A percentile compares a stretch with the other conserved stretches of the same genome.
These are phyloP conservation scores for Nycticebus coucang DNA, from an alignment of 2,113 vertebrate species.

Conservation along the genomic window DNA sequence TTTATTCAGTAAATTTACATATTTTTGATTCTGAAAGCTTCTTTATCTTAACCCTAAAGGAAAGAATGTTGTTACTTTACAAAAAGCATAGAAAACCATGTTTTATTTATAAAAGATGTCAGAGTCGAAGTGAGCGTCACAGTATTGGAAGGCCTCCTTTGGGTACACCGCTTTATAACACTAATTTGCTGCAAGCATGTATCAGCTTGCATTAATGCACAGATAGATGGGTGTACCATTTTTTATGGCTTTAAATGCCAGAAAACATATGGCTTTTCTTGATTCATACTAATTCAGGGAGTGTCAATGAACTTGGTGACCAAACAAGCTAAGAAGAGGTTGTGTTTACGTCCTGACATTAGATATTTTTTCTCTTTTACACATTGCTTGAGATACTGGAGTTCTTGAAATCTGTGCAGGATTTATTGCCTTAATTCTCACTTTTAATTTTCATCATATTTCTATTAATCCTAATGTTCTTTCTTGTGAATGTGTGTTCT, in stretches of 20 bases:
- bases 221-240: constrained; percentile 54
- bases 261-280: neutral
- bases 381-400: neutral
- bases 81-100: neutral
- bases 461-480: neutral
- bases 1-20: constrained; percentile 25
- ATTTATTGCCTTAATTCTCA: constrained; percentile 17
- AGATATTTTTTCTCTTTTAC: neutral
- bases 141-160: constrained; percentile 1
- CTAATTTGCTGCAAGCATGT: constrained; percentile 41
- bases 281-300: constrained; percentile 8
- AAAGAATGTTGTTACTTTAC: constrained; percentile 7
- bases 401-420: neutral
- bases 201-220: constrained; percentile 43
- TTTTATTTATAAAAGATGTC: constrained; percentile 49
- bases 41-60: constrained; percentile 5
- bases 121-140: constrained; percentile 30
- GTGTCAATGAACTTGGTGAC: neutral
- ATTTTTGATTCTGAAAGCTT: neutral
- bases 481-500: neutral
- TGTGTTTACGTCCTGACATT: neutral
- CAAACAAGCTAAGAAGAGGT: constrained; percentile 34
- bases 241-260: constrained; percentile 52
- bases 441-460: constrained; percentile 28
- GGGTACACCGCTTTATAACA: neutral